These are phyloP conservation scores for Psococerastis gibbosa DNA, from an alignment of 2,888 invertebrate genomes.

Conservation along the genomic window DNA sequence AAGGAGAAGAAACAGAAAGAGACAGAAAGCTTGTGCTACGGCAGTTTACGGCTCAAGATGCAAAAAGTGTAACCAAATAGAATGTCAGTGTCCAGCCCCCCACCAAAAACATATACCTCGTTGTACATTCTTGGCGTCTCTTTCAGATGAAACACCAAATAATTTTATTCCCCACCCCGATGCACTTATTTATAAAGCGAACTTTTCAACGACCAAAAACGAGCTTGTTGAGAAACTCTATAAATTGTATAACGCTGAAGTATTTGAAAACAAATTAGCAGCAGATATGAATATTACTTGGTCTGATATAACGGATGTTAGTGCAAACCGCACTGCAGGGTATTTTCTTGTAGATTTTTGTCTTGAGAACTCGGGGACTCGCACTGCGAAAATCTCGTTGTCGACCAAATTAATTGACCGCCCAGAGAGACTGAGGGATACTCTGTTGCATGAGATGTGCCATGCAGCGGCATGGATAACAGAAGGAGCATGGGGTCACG, in stretches of 20 bases:
- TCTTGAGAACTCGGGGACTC: constrained; percentile 25
- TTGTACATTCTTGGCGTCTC: neutral
- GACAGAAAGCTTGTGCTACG: too few species aligned
- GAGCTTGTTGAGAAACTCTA: constrained; percentile 46
- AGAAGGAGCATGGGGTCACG: constrained; percentile 65
- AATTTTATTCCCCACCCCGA: constrained; percentile 34
- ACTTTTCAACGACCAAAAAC: constrained; percentile 45
- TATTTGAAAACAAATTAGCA: constrained; percentile 52
- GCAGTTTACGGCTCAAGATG: too few species aligned
- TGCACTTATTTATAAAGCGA: constrained; percentile 44
- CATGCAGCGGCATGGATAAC: constrained; percentile 87
- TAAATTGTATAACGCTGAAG: constrained; percentile 48
- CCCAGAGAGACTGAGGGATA: constrained; percentile 71
- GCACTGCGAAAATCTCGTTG: constrained; percentile 48
- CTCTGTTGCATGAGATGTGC: constrained; percentile 85
- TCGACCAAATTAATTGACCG: constrained; percentile 67
- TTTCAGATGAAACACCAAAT: neutral
- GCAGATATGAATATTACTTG: constrained; percentile 49
- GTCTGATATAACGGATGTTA: too few species aligned
- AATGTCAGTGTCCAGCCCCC: too few species aligned
- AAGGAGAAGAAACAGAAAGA: too few species aligned
- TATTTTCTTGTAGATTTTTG: constrained; percentile 31
- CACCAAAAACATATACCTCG: neutral
- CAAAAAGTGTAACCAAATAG: too few species aligned
- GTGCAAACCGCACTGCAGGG: constrained; percentile 69